Conservation (phyloP, 2,113 vertebrate genomes). For the Oophaga pumilio region DNA sequence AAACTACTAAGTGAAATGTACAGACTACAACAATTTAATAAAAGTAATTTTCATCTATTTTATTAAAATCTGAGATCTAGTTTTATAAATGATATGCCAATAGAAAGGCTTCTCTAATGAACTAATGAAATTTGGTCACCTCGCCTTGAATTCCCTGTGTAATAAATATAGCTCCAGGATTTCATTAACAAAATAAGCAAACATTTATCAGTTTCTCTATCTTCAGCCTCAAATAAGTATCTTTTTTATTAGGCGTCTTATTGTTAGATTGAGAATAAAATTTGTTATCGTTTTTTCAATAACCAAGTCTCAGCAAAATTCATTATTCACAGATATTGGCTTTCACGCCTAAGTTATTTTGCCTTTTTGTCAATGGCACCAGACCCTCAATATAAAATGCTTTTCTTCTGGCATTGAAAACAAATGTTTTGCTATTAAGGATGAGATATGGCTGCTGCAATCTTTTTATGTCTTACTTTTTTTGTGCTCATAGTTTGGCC, state of each 20-base stretch:
- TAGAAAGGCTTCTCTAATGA: background rate
- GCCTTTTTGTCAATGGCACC: constrained; percentile 21
- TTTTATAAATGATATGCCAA: background rate
- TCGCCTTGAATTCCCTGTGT: background rate
- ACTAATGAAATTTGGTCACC: background rate
- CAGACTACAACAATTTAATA: background rate
- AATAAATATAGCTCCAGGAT: constrained; percentile 30
- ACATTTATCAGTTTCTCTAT: constrained; percentile 17
- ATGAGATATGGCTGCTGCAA: background rate
- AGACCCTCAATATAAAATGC: constrained; percentile 14
- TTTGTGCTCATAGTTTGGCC: background rate
- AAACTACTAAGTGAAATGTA: background rate
- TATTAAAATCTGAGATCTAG: background rate
- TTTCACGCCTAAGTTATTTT: constrained; percentile 40
- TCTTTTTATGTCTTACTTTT: background rate
- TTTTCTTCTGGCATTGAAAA: background rate
- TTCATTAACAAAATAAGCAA: constrained; percentile 26
- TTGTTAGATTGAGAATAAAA: constrained; percentile 32
- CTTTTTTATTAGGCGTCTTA: constrained; percentile 41
- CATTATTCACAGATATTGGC: constrained; percentile 48
- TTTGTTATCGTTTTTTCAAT: constrained; percentile 25
- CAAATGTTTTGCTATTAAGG: background rate
- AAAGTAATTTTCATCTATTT: background rate
- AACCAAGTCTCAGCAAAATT: constrained; percentile 38
- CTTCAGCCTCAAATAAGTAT: constrained; percentile 2